A percentile compares a stretch with the other conserved stretches of the same genome.
Conservation (phyloP, 1,140 invertebrate genomes). For the Acromyrmex charruanus region DNA sequence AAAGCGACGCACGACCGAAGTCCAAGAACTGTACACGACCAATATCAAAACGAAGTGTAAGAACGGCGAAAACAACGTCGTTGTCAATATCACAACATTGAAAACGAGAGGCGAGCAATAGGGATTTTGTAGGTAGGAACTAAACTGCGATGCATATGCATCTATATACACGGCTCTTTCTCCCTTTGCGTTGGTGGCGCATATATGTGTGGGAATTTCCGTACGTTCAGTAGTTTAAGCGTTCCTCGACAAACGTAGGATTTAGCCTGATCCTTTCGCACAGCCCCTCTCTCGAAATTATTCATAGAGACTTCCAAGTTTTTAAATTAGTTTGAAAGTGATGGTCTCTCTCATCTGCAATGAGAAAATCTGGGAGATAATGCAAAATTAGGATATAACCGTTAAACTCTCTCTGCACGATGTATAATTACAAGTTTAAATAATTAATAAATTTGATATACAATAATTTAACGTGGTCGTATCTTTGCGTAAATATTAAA, state of each 20-base stretch:
- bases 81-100: constrained; percentile 30
- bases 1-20: constrained; percentile 18
- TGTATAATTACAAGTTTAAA: neutral
- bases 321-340: constrained; percentile 40
- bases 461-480: neutral
- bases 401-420: neutral
- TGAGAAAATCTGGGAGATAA: neutral
- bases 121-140: neutral
- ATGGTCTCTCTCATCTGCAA: neutral
- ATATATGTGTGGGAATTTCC: constrained; percentile 21
- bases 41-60: constrained; percentile 31
- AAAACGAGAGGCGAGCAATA: constrained; percentile 37
- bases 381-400: neutral
- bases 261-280: constrained; percentile 16
- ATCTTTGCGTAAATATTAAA: neutral
- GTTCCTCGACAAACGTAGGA: constrained; percentile 52
- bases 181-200: neutral
- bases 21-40: neutral
- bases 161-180: neutral
- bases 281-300: constrained; percentile 22
- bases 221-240: constrained; percentile 51
- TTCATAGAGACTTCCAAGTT: constrained; percentile 26
- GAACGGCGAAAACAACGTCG: constrained; percentile 22
- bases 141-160: neutral
- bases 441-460: neutral